phyloP scores from a whole-genome alignment of 2,113 vertebrate genomes.

The Chunga burmeisteri region DNA sequence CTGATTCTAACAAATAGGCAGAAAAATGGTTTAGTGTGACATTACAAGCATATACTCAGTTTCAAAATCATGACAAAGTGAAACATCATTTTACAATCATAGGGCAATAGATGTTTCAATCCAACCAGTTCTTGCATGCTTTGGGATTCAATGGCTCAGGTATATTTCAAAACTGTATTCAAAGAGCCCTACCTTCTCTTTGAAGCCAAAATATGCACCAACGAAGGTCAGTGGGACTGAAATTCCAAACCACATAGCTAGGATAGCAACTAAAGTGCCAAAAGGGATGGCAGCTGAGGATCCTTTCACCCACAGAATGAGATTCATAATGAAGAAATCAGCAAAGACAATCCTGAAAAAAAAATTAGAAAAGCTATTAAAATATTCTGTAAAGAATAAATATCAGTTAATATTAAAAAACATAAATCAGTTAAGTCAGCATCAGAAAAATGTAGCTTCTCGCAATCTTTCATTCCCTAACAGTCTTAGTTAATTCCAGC shows the following conservation, averaged over 20 bases:
- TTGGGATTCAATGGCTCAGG: background rate
- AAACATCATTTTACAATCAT: background rate
- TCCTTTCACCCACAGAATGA: slow-evolving; percentile 90
- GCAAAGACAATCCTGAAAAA: slow-evolving; percentile 85
- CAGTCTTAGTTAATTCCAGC: background rate
- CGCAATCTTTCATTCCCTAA: background rate
- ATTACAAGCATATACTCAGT: background rate
- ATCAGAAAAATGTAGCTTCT: background rate
- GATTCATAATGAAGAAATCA: slow-evolving; percentile 92
- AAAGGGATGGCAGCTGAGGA: slow-evolving; percentile 91
- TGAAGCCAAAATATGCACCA: slow-evolving; percentile 90
- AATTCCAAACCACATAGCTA: slow-evolving; percentile 91
- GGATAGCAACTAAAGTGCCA: slow-evolving; percentile 82
- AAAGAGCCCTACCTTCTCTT: slow-evolving; percentile 77
- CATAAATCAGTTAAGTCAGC: background rate
- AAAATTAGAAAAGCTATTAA: background rate
- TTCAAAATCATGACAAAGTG: background rate
- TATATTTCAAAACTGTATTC: background rate
- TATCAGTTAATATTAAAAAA: background rate
- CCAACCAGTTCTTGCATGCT: background rate
- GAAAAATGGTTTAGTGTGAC: background rate
- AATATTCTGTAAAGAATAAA: background rate
- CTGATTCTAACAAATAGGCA: background rate
- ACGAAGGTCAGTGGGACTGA: slow-evolving; percentile 88
- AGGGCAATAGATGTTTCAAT: background rate